A percentile compares a stretch with the other conserved stretches of the same genome.
Evolutionary conservation across 2,113 vertebrate species (phyloP).

Genomic region (Gopherus evgoodei): DNA sequence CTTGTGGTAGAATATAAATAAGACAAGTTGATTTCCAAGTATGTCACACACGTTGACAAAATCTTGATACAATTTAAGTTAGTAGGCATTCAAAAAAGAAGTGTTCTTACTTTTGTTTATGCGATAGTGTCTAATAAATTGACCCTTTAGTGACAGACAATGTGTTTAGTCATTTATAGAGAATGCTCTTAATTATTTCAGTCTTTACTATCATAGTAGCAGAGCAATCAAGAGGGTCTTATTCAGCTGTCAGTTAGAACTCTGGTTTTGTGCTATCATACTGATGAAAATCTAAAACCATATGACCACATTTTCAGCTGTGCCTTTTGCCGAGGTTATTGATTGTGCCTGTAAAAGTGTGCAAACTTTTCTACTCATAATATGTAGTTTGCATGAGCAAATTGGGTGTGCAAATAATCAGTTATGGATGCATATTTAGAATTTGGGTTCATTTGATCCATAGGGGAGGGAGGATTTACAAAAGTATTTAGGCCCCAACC

Average conservation of each 20-base stretch:
- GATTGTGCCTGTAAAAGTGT: not conserved
- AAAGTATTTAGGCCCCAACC: not conserved
- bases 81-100: not conserved
- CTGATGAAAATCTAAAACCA: not conserved
- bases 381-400: not conserved
- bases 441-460: not conserved
- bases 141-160: not conserved
- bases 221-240: not conserved
- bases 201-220: not conserved
- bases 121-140: not conserved
- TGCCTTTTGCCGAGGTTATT: not conserved
- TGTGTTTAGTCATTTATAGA: not conserved
- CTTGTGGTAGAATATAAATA: slow-evolving; percentile 34
- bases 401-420: not conserved
- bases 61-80: slow-evolving; percentile 8
- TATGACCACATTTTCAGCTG: not conserved
- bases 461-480: not conserved
- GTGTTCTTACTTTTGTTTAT: not conserved
- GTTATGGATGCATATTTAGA: not conserved
- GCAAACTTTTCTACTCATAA: fast-evolving
- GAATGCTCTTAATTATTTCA: not conserved
- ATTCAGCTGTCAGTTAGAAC: not conserved
- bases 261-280: not conserved
- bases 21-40: slow-evolving; percentile 59
- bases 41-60: slow-evolving; percentile 38